These are phyloP conservation scores for Hirtodrosophila confusa DNA, from an alignment of 2,888 invertebrate genomes.

Conservation along the genomic window DNA sequence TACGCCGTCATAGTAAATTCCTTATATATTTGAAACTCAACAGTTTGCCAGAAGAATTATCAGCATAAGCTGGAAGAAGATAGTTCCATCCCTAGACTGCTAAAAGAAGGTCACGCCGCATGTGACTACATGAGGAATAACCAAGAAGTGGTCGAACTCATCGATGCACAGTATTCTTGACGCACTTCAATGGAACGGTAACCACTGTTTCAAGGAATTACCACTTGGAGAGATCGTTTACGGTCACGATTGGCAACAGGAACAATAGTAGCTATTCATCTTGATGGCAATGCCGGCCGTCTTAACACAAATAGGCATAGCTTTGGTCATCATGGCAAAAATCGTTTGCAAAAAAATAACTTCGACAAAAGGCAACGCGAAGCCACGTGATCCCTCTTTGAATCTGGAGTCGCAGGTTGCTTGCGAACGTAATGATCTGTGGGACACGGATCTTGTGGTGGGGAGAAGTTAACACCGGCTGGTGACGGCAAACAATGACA, in stretches of 20 bases:
- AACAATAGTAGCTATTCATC: constrained; percentile 5
- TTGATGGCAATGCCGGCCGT: constrained; percentile 13
- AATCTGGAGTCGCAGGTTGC: too few species aligned
- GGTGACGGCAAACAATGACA: too few species aligned
- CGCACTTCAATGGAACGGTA: too few species aligned
- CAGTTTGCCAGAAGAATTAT: constrained; percentile 16
- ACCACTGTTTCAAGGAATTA: neutral
- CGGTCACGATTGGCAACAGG: neutral
- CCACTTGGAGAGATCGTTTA: constrained; percentile 1
- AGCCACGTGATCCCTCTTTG: too few species aligned
- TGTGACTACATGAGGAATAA: constrained; percentile 7
- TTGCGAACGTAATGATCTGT: too few species aligned
- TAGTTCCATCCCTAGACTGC: constrained; percentile 13
- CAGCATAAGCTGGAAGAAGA: constrained; percentile 14
- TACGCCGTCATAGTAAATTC: constrained; percentile 11
- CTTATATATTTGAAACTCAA: constrained; percentile 16
- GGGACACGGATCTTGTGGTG: too few species aligned
- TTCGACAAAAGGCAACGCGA: too few species aligned
- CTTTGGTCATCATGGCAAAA: too few species aligned
- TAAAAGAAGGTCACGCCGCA: constrained; percentile 21
- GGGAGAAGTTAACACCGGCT: too few species aligned
- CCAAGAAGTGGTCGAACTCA: neutral
- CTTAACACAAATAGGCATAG: constrained; percentile 2
- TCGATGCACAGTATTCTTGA: too few species aligned
- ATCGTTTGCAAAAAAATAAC: too few species aligned